Conservation (phyloP, 2,113 vertebrate species). For the Amphilophus citrinellus region DNA sequence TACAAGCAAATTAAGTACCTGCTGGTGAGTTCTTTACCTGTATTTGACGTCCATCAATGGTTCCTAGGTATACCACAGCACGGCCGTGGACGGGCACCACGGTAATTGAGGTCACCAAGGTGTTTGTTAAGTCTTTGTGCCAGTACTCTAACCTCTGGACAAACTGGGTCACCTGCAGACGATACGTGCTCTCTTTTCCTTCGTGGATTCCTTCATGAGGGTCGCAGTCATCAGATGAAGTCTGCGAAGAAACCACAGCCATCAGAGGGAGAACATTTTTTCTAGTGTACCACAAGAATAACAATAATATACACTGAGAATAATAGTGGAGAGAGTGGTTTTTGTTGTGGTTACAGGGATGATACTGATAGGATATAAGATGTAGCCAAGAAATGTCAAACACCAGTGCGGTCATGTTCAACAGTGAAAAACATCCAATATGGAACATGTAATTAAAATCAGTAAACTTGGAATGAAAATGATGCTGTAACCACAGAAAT, state of each 20-base stretch:
- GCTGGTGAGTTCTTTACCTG: constrained; percentile 82
- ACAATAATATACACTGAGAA: not conserved
- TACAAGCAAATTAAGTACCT: constrained; percentile 19
- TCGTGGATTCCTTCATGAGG: constrained; percentile 80
- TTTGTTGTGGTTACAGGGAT: not conserved
- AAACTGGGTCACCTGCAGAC: constrained; percentile 91
- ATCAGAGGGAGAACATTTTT: constrained; percentile 2
- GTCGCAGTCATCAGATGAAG: constrained; percentile 89
- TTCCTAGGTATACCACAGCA: constrained; percentile 92
- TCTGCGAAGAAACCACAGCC: constrained; percentile 82
- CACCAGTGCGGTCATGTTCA: constrained; percentile 11
- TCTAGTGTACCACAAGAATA: not conserved
- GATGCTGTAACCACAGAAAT: not conserved
- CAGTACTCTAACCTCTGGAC: constrained; percentile 92
- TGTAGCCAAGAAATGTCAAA: constrained; percentile 14
- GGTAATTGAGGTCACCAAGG: constrained; percentile 90
- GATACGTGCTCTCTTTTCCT: constrained; percentile 84
- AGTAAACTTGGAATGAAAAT: not conserved
- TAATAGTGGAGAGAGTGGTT: not conserved
- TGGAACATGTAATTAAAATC: not conserved
- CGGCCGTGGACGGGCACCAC: constrained; percentile 86
- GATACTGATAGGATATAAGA: not conserved
- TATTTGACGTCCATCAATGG: constrained; percentile 90
- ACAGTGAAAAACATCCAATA: not conserved
- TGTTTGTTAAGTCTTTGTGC: constrained; percentile 87